phyloP scores from a whole-genome alignment of 2,797 vertebrate genomes.

The Orestias chungarensis region DNA sequence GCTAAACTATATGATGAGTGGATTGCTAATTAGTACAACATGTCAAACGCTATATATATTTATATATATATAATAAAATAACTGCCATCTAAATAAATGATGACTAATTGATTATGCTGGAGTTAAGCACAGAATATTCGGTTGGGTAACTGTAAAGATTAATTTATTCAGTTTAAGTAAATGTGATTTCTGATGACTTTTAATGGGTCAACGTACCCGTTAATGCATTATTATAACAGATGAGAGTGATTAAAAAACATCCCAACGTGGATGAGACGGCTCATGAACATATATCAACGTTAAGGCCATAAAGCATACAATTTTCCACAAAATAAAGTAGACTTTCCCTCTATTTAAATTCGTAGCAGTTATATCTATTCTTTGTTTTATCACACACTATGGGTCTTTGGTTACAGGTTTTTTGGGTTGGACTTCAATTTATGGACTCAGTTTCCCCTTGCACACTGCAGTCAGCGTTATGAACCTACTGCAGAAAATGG shows the following conservation, averaged over 20 bases:
- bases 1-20: not conserved
- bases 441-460: conserved; percentile 20
- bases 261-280: not conserved
- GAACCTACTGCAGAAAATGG: conserved; percentile 15
- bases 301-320: not conserved
- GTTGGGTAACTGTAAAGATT: not conserved
- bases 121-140: not conserved
- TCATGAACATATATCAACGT: not conserved
- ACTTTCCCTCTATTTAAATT: not conserved
- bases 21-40: not conserved
- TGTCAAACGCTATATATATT: too few relatives aligned
- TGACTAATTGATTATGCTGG: not conserved
- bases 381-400: not conserved
- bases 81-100: not conserved
- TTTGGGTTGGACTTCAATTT: conserved; percentile 9
- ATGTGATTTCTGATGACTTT: not conserved
- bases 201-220: not conserved
- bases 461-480: not conserved
- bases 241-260: not conserved
- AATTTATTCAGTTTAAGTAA: not conserved
- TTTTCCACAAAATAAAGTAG: not conserved
- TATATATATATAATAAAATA: too few relatives aligned
- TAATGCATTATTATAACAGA: not conserved
- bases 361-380: not conserved
- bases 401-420: not conserved